Percentiles rank a stretch among this genome's conserved stretches.
These are phyloP conservation scores for Peromyscus maniculatus DNA, from an alignment of 2,113 vertebrate species.

Conservation along the genomic window DNA sequence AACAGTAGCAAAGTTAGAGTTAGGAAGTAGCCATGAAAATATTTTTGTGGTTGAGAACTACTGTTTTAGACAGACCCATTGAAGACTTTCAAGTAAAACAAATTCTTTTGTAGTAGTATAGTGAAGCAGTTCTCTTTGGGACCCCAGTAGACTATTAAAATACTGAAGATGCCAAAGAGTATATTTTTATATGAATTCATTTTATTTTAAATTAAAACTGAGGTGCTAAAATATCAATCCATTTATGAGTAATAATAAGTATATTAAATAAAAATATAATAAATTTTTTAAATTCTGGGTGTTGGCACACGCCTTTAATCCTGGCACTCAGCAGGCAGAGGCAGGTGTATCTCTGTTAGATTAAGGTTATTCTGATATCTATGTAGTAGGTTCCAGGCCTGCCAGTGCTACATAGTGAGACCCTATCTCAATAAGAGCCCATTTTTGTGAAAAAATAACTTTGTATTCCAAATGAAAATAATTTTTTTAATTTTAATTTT, in stretches of 20 bases:
- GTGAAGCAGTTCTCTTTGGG: background rate
- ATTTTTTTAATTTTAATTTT: no score
- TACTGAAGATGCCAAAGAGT: background rate
- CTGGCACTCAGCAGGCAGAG: background rate
- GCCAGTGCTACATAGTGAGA: background rate
- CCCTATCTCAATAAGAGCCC: background rate
- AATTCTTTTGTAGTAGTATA: background rate
- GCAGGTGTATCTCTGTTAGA: background rate
- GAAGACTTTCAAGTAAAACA: conserved; percentile 13
- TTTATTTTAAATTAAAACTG: conserved; percentile 37
- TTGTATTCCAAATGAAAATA: conserved; percentile 15
- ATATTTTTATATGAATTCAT: conserved; percentile 47
- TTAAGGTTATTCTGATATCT: background rate
- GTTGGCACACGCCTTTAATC: background rate
- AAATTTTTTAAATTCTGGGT: background rate
- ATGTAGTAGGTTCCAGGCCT: background rate
- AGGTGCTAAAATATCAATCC: background rate
- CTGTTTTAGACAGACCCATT: conserved; percentile 31
- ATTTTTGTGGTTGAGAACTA: background rate
- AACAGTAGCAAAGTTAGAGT: background rate
- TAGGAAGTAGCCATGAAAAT: background rate
- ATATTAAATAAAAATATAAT: background rate
- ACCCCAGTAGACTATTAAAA: conserved; percentile 17
- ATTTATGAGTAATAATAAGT: conserved; percentile 24
- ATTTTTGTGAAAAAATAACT: background rate